Conservation (phyloP, 2,797 vertebrate species). For the Pantherophis vulpinus region DNA sequence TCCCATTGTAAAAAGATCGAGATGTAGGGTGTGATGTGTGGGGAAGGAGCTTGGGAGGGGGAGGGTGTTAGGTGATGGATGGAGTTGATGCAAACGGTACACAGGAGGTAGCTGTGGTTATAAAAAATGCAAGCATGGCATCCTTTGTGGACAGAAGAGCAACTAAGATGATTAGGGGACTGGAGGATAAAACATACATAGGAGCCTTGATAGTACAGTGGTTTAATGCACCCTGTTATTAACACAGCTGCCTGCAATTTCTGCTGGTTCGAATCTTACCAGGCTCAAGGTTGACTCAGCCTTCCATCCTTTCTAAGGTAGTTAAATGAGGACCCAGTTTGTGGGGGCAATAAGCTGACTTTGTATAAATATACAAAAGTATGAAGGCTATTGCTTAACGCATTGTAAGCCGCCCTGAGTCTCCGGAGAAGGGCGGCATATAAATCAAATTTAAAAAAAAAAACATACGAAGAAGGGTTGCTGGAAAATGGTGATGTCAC, state of each 20-base stretch:
- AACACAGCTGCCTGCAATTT: too few relatives aligned
- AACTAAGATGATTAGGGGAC: neutral
- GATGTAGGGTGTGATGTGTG: neutral
- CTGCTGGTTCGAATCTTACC: too few relatives aligned
- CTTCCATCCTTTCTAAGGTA: too few relatives aligned
- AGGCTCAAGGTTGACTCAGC: too few relatives aligned
- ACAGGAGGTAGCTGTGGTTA: neutral
- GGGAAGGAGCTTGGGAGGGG: neutral
- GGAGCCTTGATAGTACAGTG: too few relatives aligned
- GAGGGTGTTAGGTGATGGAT: neutral
- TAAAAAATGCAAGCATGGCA: neutral
- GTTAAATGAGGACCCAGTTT: too few relatives aligned
- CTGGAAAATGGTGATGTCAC: neutral
- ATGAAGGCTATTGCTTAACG: too few relatives aligned
- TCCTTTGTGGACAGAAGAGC: neutral
- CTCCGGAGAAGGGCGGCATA: too few relatives aligned
- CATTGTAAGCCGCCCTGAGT: too few relatives aligned
- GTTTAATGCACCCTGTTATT: too few relatives aligned
- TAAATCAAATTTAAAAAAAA: neutral
- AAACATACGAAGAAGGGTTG: neutral
- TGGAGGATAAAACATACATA: neutral
- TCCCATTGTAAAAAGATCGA: slow-evolving; percentile 14
- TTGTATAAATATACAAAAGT: too few relatives aligned
- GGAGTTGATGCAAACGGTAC: neutral
- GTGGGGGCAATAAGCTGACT: too few relatives aligned